Evolutionary conservation across 2,797 vertebrate genomes (phyloP).

Genomic region (Onychomys leucogaster): DNA sequence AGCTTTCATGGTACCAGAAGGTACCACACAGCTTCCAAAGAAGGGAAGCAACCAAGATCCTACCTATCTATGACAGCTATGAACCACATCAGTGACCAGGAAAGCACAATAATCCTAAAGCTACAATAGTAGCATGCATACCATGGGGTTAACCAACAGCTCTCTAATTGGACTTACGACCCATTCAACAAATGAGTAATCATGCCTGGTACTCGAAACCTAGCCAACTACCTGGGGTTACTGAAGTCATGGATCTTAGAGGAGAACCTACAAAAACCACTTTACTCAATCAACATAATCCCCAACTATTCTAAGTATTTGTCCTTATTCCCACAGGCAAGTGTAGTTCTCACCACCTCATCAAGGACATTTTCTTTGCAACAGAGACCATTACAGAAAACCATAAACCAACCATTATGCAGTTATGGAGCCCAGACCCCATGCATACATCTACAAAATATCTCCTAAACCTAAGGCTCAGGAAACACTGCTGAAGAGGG

Average conservation of each 20-base stretch:
- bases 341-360: not conserved
- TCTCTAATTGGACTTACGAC: not conserved
- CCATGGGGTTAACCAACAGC: not conserved
- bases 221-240: not conserved
- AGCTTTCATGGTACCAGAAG: not conserved
- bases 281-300: not conserved
- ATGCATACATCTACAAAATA: not conserved
- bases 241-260: not conserved
- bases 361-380: not conserved
- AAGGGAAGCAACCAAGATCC: not conserved
- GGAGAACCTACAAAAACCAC: not conserved
- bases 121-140: not conserved
- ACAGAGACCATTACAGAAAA: not conserved
- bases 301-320: not conserved
- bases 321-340: not conserved
- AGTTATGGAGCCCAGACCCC: not conserved
- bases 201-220: not conserved
- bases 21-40: not conserved
- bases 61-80: not conserved
- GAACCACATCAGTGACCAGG: not conserved
- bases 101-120: not conserved
- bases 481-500: not conserved
- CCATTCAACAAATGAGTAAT: not conserved
- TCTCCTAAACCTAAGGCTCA: not conserved
- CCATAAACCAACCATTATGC: not conserved